phyloP scores from a whole-genome alignment of 2,113 vertebrate species.

The Chaenogobius annularis region DNA sequence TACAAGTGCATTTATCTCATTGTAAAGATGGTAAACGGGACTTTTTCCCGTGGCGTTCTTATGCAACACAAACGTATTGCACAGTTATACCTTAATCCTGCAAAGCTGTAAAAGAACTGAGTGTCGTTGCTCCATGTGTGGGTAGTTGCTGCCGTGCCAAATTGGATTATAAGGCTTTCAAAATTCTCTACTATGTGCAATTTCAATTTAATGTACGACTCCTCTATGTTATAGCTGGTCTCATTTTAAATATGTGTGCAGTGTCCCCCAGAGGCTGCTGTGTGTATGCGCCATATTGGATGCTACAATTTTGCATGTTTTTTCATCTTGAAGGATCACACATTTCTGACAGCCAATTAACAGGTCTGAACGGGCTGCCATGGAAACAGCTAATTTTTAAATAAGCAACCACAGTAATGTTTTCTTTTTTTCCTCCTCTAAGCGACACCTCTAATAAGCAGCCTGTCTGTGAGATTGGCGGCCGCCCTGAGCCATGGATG shows the following conservation, averaged over 20 bases:
- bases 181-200: constrained; percentile 5
- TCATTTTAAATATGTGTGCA: constrained; percentile 23
- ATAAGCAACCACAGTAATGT: constrained; percentile 2
- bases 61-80: constrained; percentile 11
- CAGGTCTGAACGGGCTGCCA: constrained; percentile 49
- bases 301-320: constrained; percentile 32
- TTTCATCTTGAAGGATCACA: constrained; percentile 24
- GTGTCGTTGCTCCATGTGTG: constrained; percentile 47
- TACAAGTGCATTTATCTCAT: neutral
- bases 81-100: constrained; percentile 21
- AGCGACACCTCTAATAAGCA: constrained; percentile 27
- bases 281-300: constrained; percentile 30
- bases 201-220: constrained; percentile 25
- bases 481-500: constrained; percentile 9
- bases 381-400: constrained; percentile 58
- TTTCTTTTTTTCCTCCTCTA: neutral
- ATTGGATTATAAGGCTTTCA: constrained; percentile 45
- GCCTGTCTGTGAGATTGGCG: constrained; percentile 16
- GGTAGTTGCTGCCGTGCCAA: constrained; percentile 38
- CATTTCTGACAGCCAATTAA: constrained; percentile 53
- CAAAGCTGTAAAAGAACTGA: constrained; percentile 17
- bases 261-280: constrained; percentile 25
- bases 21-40: neutral
- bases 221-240: constrained; percentile 18
- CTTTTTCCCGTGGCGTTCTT: neutral